Percentiles rank a stretch among this genome's conserved stretches.
phyloP scores from a whole-genome alignment of 1,140 invertebrate species.

The Lasaia peninsularis region DNA sequence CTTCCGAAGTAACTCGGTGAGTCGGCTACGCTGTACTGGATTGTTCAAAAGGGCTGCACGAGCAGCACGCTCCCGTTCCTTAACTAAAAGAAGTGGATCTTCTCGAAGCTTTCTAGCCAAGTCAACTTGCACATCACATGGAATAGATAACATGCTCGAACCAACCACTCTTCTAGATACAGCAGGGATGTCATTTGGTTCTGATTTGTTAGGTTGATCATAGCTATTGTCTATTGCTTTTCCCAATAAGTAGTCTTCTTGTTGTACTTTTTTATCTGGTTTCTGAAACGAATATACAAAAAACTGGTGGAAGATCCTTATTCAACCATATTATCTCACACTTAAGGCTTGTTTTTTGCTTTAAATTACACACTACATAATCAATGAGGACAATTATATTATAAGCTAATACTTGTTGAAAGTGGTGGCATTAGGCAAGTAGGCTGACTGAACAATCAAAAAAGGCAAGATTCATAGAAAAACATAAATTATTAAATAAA shows the following conservation, averaged over 20 bases:
- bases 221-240: slow-evolving; percentile 91
- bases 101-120: slow-evolving; percentile 90
- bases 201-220: slow-evolving; percentile 80
- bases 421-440: too few relatives aligned
- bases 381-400: too few relatives aligned
- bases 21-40: slow-evolving; percentile 91
- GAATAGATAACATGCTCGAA: slow-evolving; percentile 55
- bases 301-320: too few relatives aligned
- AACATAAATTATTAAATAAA: too few relatives aligned
- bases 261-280: slow-evolving; percentile 84
- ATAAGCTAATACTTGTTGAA: too few relatives aligned
- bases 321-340: too few relatives aligned
- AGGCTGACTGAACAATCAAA: too few relatives aligned
- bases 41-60: slow-evolving; percentile 89
- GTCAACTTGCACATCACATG: slow-evolving; percentile 85
- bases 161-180: slow-evolving; percentile 82
- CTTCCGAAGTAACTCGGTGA: slow-evolving; percentile 85
- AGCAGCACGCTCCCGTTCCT: slow-evolving; percentile 90
- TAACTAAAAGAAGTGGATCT: slow-evolving; percentile 92
- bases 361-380: too few relatives aligned
- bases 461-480: too few relatives aligned
- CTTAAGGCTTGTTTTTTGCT: too few relatives aligned
- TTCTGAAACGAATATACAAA: slow-evolving; percentile 67
- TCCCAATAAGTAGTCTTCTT: slow-evolving; percentile 95
- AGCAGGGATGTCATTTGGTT: slow-evolving; percentile 87